A percentile compares a stretch with the other conserved stretches of the same genome.
These are phyloP conservation scores for Latrodectus elegans DNA, from an alignment of 2,888 invertebrate species.

Conservation along the genomic window DNA sequence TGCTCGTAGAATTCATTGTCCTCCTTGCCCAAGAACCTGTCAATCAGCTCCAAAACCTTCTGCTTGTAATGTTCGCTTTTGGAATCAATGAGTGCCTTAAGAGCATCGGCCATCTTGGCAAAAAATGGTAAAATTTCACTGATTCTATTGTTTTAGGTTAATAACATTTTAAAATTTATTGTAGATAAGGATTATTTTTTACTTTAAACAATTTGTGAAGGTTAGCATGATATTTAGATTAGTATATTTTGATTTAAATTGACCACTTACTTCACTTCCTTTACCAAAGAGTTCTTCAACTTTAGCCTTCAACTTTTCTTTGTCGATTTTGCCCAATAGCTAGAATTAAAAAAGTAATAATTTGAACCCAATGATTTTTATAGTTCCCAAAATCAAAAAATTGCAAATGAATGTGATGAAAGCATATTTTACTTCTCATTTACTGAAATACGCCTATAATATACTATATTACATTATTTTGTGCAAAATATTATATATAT, in stretches of 20 bases:
- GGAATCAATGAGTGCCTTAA: neutral
- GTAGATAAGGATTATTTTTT: neutral
- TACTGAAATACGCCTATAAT: too few relatives aligned
- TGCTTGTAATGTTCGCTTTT: neutral
- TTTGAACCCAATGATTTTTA: too few relatives aligned
- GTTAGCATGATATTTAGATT: neutral
- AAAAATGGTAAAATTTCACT: neutral
- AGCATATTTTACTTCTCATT: too few relatives aligned
- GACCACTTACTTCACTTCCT: conserved; percentile 39
- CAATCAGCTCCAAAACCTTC: neutral
- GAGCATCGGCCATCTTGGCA: neutral
- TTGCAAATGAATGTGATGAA: too few relatives aligned
- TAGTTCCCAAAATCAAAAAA: too few relatives aligned
- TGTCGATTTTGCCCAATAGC: conserved; percentile 45
- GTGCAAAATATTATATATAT: too few relatives aligned
- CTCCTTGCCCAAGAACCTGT: neutral
- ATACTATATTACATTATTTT: too few relatives aligned
- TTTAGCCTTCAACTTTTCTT: conserved; percentile 56
- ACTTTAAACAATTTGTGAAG: neutral
- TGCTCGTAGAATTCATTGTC: neutral
- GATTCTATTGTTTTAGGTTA: neutral
- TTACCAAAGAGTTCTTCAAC: conserved; percentile 60
- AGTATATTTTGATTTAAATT: neutral
- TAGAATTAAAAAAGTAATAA: neutral
- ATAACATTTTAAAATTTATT: neutral